These are phyloP conservation scores for Euproctis similis DNA, from an alignment of 2,888 invertebrate genomes.

Conservation along the genomic window DNA sequence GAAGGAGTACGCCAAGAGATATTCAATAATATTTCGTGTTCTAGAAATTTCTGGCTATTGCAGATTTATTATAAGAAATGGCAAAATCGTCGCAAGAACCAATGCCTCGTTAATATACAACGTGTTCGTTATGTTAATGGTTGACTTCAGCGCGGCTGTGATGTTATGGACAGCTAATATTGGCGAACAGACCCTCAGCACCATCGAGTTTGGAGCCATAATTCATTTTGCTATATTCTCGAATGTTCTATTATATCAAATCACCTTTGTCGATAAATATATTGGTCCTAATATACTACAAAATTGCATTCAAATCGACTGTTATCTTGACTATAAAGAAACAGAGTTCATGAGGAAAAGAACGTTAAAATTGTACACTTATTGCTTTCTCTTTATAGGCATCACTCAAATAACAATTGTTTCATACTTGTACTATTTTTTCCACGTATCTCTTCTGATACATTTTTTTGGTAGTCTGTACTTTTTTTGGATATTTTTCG, in stretches of 20 bases:
- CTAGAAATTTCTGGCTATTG: conserved; percentile 33
- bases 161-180: conserved; percentile 27
- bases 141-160: conserved; percentile 19
- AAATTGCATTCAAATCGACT: conserved; percentile 39
- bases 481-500: conserved; percentile 32
- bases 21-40: conserved; percentile 21
- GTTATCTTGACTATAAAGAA: conserved; percentile 38
- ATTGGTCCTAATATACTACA: conserved; percentile 31
- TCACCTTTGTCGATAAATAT: conserved; percentile 31
- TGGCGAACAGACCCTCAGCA: conserved; percentile 23
- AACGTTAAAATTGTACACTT: conserved; percentile 17
- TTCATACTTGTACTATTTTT: conserved; percentile 24
- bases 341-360: conserved; percentile 46
- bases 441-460: conserved; percentile 23
- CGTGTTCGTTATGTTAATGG: conserved; percentile 18
- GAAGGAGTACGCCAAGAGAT: conserved; percentile 29
- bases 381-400: conserved; percentile 13
- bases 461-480: conserved; percentile 27
- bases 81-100: conserved; percentile 27
- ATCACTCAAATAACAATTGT: conserved; percentile 21
- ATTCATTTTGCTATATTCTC: conserved; percentile 28
- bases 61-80: conserved; percentile 37
- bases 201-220: conserved; percentile 34
- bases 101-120: conserved; percentile 25
- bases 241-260: conserved; percentile 31